Evolutionary conservation across 2,888 invertebrate genomes (phyloP).

Genomic region (Pandemis corylana): DNA sequence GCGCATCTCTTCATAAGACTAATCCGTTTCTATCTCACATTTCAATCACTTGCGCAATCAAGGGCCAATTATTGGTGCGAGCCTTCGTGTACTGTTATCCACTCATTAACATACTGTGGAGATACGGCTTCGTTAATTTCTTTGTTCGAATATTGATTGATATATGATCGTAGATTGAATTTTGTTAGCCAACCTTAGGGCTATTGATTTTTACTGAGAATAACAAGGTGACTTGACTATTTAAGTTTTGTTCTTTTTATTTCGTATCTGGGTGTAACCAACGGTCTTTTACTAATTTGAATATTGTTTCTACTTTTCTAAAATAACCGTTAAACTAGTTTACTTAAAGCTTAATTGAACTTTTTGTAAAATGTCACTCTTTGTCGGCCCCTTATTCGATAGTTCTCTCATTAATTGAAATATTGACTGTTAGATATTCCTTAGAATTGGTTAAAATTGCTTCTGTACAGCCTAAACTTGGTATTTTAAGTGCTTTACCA

Average conservation of each 20-base stretch:
- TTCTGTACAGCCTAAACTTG: too few relatives aligned
- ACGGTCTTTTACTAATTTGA: too few relatives aligned
- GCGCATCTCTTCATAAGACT: conserved; percentile 20
- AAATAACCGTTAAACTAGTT: too few relatives aligned
- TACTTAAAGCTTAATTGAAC: too few relatives aligned
- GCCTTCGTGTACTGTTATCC: conserved; percentile 51
- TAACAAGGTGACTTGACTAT: not conserved
- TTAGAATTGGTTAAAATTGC: too few relatives aligned
- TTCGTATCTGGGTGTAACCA: too few relatives aligned
- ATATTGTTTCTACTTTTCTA: too few relatives aligned
- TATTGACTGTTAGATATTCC: too few relatives aligned
- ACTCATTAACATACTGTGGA: conserved; percentile 57
- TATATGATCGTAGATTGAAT: conserved; percentile 46
- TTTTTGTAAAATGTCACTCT: too few relatives aligned
- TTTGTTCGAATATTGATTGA: conserved; percentile 55
- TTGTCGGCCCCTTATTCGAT: too few relatives aligned
- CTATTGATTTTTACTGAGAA: conserved; percentile 28
- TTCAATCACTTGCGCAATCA: conserved; percentile 57
- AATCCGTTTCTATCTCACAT: conserved; percentile 48
- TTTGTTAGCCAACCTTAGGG: conserved; percentile 42
- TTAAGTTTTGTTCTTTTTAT: not conserved
- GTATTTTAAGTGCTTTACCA: too few relatives aligned
- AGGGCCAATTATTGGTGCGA: conserved; percentile 55
- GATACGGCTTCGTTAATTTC: conserved; percentile 53
- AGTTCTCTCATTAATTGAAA: too few relatives aligned